Conservation (phyloP, 37 sponge, comb jelly and placozoan species). For the Ephydatia muelleri region DNA sequence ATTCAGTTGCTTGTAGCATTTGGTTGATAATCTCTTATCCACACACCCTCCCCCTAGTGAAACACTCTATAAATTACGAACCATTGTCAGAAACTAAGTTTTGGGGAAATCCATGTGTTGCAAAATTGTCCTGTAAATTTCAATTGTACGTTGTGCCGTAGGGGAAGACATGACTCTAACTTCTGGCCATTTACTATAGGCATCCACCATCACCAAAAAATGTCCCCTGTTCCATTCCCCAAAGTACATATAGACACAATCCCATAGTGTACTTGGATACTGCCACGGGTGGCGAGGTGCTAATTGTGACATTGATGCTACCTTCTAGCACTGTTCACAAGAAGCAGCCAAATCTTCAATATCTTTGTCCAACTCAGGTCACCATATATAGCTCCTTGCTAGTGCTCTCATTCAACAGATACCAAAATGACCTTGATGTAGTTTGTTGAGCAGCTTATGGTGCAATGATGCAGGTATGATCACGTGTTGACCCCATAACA, state of each 20-base stretch:
- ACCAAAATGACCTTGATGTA: constrained; percentile 24
- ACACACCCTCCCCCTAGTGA: too few species aligned
- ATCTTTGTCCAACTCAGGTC: constrained; percentile 18
- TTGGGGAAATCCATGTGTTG: constrained; percentile 20
- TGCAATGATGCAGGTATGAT: neutral
- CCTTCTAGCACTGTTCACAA: neutral
- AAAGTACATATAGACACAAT: constrained; percentile 28
- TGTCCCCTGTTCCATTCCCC: neutral
- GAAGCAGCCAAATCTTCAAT: constrained; percentile 7
- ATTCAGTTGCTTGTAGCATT: too few species aligned
- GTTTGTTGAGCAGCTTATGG: neutral
- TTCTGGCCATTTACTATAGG: constrained; percentile 38
- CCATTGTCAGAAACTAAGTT: constrained; percentile 27
- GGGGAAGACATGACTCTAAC: constrained; percentile 14
- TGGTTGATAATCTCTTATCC: too few species aligned
- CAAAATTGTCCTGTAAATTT: neutral
- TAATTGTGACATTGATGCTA: neutral
- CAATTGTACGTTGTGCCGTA: constrained; percentile 10
- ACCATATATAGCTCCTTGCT: constrained; percentile 34
- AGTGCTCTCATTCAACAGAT: constrained; percentile 20
- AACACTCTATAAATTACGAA: constrained; percentile 19
- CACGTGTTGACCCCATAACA: constrained; percentile 22
- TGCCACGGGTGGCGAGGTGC: constrained; percentile 25
- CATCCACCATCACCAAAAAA: constrained; percentile 14
- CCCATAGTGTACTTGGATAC: constrained; percentile 19